Evolutionary conservation across 2,888 invertebrate species (phyloP).

Genomic region (Harpalus rufipes): DNA sequence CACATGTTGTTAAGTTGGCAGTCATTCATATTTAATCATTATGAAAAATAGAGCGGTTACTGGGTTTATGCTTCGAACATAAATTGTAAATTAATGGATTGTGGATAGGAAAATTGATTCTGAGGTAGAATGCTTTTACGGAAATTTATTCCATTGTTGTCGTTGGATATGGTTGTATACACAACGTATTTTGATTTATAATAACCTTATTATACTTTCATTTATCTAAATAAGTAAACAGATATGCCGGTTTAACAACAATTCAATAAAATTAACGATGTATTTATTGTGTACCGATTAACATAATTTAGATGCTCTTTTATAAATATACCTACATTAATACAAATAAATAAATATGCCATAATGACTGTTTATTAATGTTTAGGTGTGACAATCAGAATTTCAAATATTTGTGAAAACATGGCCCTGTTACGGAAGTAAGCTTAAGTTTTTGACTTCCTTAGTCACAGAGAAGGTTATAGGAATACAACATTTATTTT

Average conservation of each 20-base stretch:
- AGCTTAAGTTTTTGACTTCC: no score
- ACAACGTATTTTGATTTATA: background rate
- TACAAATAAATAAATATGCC: no score
- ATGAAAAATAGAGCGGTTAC: conserved; percentile 36
- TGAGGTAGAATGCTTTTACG: conserved; percentile 17
- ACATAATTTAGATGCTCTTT: no score
- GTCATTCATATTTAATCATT: conserved; percentile 46
- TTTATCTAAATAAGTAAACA: background rate
- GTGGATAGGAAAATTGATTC: conserved; percentile 40
- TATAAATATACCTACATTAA: no score
- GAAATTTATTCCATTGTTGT: background rate
- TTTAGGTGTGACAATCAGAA: no score
- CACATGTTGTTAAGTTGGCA: conserved; percentile 31
- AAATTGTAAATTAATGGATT: conserved; percentile 44
- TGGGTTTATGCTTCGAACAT: conserved; percentile 16
- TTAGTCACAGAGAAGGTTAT: no score
- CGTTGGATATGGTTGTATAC: background rate
- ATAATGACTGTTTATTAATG: background rate
- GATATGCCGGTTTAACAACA: background rate
- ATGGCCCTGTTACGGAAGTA: no score
- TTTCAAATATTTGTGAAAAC: no score
- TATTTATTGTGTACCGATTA: background rate
- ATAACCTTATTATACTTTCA: background rate
- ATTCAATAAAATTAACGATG: background rate
- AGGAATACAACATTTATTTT: no score